Evolutionary conservation across 2,888 invertebrate genomes (phyloP).

Genomic region (Nymphalis urticae): DNA sequence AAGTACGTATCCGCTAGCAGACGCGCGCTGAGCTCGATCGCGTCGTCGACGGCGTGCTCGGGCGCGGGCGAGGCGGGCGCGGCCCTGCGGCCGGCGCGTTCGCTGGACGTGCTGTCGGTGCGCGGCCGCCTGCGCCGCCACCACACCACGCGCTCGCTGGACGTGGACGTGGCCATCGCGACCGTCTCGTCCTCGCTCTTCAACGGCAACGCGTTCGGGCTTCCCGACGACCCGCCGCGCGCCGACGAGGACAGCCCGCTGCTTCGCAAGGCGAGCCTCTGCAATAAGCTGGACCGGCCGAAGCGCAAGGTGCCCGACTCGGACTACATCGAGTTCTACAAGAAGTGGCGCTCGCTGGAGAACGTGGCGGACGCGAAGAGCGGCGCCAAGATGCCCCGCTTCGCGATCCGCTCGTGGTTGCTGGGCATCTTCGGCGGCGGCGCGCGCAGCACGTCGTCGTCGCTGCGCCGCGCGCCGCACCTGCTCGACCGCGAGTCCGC

Average conservation of each 20-base stretch:
- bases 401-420: conserved; percentile 87
- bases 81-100: conserved; percentile 53
- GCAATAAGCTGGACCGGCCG: conserved; percentile 64
- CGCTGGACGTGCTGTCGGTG: conserved; percentile 50
- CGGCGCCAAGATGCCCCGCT: conserved; percentile 82
- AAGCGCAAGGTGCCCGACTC: conserved; percentile 68
- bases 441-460: conserved; percentile 83
- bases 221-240: conserved; percentile 60
- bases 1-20: conserved; percentile 46
- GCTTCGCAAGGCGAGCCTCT: conserved; percentile 69
- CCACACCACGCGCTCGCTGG: conserved; percentile 65
- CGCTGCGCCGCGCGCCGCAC: conserved; percentile 71
- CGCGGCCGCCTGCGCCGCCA: conserved; percentile 54
- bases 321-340: conserved; percentile 79
- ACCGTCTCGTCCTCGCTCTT: conserved; percentile 69
- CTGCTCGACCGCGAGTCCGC: conserved; percentile 76
- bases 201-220: conserved; percentile 71
- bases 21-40: conserved; percentile 84
- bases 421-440: conserved; percentile 88
- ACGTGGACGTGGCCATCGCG: conserved; percentile 58
- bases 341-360: conserved; percentile 91
- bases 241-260: conserved; percentile 73
- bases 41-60: conserved; percentile 83
- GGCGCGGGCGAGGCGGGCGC: conserved; percentile 39
- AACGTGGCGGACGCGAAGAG: conserved; percentile 77